Percentiles rank a stretch among this genome's conserved stretches.
phyloP scores from a whole-genome alignment of 2,888 invertebrate species.

The Megastigmus dorsalis region DNA sequence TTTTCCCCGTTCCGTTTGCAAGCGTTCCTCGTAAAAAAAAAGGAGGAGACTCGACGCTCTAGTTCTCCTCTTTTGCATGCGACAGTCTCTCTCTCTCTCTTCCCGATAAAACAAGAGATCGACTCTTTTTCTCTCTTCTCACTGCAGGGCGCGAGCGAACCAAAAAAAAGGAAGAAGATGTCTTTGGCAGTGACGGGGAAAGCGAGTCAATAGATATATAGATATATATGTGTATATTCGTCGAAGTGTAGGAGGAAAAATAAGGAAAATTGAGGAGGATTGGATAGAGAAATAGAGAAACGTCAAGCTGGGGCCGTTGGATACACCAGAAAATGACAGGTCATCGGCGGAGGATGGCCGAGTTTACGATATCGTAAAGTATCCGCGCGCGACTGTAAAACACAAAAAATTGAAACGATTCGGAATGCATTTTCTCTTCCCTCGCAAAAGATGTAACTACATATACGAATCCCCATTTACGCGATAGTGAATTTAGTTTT shows the following conservation, averaged over 20 bases:
- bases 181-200: background rate
- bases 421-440: too few species aligned
- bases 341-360: background rate
- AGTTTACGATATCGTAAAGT: slow-evolving; percentile 4
- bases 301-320: background rate
- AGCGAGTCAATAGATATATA: background rate
- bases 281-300: background rate
- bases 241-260: too few species aligned
- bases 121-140: background rate
- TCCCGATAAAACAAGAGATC: slow-evolving; percentile 34
- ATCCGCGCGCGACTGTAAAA: background rate
- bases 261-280: slow-evolving; percentile 4
- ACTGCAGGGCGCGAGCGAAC: too few species aligned
- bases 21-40: too few species aligned
- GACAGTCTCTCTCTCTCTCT: slow-evolving; percentile 30
- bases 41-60: too few species aligned
- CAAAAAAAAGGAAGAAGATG: too few species aligned
- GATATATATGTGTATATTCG: too few species aligned
- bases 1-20: too few species aligned
- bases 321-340: background rate
- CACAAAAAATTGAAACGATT: background rate
- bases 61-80: slow-evolving; percentile 23
- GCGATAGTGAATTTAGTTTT: too few species aligned
- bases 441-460: background rate
- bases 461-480: background rate